Base-by-base conservation (phyloP, 2,888 invertebrate species). In the Noctua fimbriata region DNA sequence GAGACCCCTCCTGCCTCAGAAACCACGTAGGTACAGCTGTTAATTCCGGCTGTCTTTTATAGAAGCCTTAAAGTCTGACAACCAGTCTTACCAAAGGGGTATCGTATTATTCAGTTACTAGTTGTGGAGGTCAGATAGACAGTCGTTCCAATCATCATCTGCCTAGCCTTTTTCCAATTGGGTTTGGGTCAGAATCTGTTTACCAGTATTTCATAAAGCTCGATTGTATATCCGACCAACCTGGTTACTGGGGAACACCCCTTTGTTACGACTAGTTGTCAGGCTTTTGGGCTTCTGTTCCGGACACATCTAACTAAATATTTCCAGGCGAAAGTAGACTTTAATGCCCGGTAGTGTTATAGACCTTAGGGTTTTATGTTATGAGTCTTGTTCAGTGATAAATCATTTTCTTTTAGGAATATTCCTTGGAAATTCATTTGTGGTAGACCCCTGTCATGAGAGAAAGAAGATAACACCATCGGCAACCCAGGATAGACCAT, bases 281-380 rank as follows among this genome's bases (percentile, higher is more conserved):
- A 55, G 12, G 12, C 12, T 55, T 55, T 55, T 24, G 10, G 24
- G 24, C 10, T 55, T 55, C 24, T 55, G 24, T 24, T 24, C 12
- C 12, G n/a, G n/a, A n/a, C 4, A 55, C n/a, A 60, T 28, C 3
- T 28, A 41, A 41, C n/a, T 18, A n/a, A 41, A n/a, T 41, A 58
- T 65, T 36, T 49, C 24, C 24, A 55, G n/a, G 58, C 12, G 58
- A 58, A 58, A n/a, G 10, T n/a, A 10, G 16, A 36, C 3, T 44
- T 72, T 21, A 66, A 36, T 3, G 3, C 9, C 3, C 7, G 5
- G 9, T 18, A 12, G 47, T 36, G 18, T 52, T 5, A 0, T 18
- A 24, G 16, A 16, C 60, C 80, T 21, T 78, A 9, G 49, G 16
- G 60, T 78, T 71, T 52, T 41, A 63, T 28, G 24, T 44, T 44